Conservation (phyloP, 1,140 invertebrate species). For the Drosophila eugracilis region DNA sequence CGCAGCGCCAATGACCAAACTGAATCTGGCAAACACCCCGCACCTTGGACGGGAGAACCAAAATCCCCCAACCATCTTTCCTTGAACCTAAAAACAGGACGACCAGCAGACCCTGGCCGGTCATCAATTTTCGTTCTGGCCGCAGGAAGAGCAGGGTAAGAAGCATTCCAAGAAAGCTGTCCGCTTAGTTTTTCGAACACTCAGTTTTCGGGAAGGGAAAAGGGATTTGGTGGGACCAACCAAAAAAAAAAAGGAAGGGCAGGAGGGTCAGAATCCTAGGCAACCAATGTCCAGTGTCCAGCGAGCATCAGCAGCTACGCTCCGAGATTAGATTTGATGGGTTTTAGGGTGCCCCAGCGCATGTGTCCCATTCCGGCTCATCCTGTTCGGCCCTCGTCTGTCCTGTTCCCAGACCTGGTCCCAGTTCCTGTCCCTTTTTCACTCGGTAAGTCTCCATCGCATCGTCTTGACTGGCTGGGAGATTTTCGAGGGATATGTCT, state of each 20-base stretch:
- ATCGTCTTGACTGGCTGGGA: conserved; percentile 10
- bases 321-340: conserved; percentile 81
- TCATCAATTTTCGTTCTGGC: conserved; percentile 81
- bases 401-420: conserved; percentile 1
- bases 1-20: conserved; percentile 80
- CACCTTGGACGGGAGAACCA: conserved; percentile 2
- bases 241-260: not conserved
- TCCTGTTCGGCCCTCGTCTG: conserved; percentile 22
- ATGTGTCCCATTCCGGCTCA: conserved; percentile 43
- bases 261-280: conserved; percentile 52
- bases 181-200: conserved; percentile 69
- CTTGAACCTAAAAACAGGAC: conserved; percentile 26
- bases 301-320: conserved; percentile 74
- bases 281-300: conserved; percentile 61
- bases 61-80: not conserved
- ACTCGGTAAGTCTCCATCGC: conserved; percentile 16
- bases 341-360: conserved; percentile 71
- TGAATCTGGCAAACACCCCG: conserved; percentile 31
- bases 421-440: conserved; percentile 16
- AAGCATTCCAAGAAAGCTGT: conserved; percentile 70
- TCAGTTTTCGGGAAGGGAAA: conserved; percentile 12
- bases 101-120: conserved; percentile 61
- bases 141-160: conserved; percentile 31
- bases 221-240: not conserved
- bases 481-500: conserved; percentile 58